These are phyloP conservation scores for Aphelocoma californica DNA, from an alignment of 2,797 vertebrate species.

Conservation along the genomic window DNA sequence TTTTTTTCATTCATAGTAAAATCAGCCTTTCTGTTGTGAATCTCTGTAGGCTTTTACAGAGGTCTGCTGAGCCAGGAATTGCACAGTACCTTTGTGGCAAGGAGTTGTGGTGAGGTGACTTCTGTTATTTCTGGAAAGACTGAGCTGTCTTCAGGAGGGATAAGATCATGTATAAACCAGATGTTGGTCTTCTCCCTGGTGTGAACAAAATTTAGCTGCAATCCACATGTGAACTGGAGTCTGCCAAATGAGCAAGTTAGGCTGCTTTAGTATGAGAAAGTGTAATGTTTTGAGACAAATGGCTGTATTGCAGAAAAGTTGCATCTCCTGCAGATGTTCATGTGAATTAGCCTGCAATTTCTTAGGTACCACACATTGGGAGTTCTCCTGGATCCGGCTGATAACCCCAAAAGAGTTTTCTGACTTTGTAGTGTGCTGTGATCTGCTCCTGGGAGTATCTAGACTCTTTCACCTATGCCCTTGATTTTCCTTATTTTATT, in stretches of 20 bases:
- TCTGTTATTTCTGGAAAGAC: not conserved
- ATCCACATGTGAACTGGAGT: not conserved
- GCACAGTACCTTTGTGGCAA: not conserved
- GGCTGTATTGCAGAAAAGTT: not conserved
- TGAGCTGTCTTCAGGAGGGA: not conserved
- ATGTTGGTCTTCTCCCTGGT: not conserved
- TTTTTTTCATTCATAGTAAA: not conserved
- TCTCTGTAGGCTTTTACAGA: not conserved
- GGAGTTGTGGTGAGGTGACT: not conserved
- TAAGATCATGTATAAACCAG: not conserved
- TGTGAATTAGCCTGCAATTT: not conserved
- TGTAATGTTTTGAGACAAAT: not conserved
- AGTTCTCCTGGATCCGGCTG: not conserved
- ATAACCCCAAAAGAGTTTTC: not conserved
- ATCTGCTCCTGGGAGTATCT: not conserved
- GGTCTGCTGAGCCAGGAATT: not conserved
- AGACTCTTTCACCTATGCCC: not conserved
- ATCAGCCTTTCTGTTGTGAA: not conserved
- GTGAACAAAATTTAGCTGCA: not conserved
- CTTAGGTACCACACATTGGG: not conserved
- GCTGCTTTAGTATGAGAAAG: not conserved
- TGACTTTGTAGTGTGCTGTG: not conserved
- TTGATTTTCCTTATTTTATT: not conserved
- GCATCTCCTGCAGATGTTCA: not conserved
- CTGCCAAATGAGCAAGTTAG: not conserved